Percentiles rank a stretch among this genome's conserved stretches.
Evolutionary conservation across 1,140 invertebrate species (phyloP).

Genomic region (Danaus melanippus): DNA sequence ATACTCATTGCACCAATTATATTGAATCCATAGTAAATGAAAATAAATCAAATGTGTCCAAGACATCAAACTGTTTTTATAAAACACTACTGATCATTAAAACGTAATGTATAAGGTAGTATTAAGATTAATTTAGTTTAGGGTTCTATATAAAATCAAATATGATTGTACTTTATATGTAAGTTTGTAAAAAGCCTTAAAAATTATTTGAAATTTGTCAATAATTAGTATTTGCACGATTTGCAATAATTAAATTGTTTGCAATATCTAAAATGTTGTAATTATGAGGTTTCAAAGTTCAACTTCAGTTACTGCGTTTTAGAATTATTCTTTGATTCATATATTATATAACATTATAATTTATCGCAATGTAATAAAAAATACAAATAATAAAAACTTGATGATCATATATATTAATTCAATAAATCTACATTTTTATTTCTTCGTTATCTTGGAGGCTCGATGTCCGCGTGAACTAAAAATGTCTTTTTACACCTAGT

Average conservation of each 20-base stretch:
- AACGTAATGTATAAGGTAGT: too few species aligned
- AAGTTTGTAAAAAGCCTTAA: too few species aligned
- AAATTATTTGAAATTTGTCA: not conserved
- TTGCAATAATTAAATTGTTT: conserved; percentile 6
- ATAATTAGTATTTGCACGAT: not conserved
- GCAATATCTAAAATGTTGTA: not conserved
- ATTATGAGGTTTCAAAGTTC: not conserved
- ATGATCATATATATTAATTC: not conserved
- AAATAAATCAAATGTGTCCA: too few species aligned
- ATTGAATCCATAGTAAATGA: too few species aligned
- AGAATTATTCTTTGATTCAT: not conserved
- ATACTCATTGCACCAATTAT: too few species aligned
- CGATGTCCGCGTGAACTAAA: conserved; percentile 49
- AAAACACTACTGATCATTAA: too few species aligned
- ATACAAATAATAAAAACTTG: not conserved
- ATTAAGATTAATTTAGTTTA: too few species aligned
- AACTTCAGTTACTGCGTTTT: not conserved
- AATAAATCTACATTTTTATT: conserved; percentile 2
- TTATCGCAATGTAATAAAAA: not conserved
- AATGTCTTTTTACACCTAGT: conserved; percentile 31
- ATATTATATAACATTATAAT: not conserved
- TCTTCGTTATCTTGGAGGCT: conserved; percentile 51
- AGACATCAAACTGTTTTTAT: too few species aligned
- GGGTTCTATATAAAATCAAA: too few species aligned
- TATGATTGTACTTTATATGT: too few species aligned